These are phyloP conservation scores for Acromyrmex heyeri DNA, from an alignment of 1,140 invertebrate species.

Conservation along the genomic window DNA sequence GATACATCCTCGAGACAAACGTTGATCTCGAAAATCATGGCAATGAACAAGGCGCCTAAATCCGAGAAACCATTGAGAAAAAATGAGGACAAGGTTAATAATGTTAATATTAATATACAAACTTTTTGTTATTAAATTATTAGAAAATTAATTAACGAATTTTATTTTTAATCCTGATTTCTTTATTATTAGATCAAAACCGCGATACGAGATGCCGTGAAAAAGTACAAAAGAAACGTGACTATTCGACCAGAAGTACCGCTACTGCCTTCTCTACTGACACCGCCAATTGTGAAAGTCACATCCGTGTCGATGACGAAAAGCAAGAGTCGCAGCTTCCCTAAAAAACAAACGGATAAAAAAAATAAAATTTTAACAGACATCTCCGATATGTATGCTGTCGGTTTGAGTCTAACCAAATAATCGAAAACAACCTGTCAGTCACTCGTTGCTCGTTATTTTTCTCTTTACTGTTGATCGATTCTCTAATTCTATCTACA, in stretches of 20 bases:
- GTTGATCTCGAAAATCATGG: conserved; percentile 76
- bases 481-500: conserved; percentile 66
- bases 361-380: conserved; percentile 75
- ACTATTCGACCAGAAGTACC: conserved; percentile 57
- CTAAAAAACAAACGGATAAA: conserved; percentile 69
- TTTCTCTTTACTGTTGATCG: conserved; percentile 63
- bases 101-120: background rate
- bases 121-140: no score
- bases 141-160: background rate
- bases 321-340: conserved; percentile 55
- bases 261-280: conserved; percentile 59
- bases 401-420: conserved; percentile 76
- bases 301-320: conserved; percentile 12
- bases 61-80: conserved; percentile 67
- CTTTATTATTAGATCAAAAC: conserved; percentile 70
- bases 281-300: conserved; percentile 1
- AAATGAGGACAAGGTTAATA: conserved; percentile 74
- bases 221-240: conserved; percentile 78
- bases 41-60: conserved; percentile 64
- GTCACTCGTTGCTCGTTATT: conserved; percentile 59
- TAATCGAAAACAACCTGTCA: conserved; percentile 52
- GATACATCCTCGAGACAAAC: conserved; percentile 57
- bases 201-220: conserved; percentile 73
- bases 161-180: background rate
- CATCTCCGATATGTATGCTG: conserved; percentile 81